Evolutionary conservation across 2,797 vertebrate species (phyloP), one percentile per base, ranked within the genome.

Genomic region (Falco cherrug): DNA sequence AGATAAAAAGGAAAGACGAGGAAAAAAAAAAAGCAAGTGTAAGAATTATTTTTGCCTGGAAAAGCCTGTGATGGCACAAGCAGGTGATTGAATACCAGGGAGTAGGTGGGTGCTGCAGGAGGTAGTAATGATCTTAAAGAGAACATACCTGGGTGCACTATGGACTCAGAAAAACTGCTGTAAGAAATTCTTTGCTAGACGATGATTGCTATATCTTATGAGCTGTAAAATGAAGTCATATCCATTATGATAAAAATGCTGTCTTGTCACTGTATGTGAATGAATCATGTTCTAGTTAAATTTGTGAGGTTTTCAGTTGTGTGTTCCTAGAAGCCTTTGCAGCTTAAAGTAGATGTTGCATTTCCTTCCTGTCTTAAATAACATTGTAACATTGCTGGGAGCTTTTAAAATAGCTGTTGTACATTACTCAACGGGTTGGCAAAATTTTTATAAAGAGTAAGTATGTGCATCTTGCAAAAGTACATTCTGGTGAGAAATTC

Each of bases 361-460:
- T 47, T 87, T 86, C 84, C 77, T 78, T 84, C 73, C 45, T 56
- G 28, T 21, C 57, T 35, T 59, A 51, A 81, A 41, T 16, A 56
- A 18, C 3, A 0, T 3, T 10, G 25, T 17, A 31, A 19, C 0
- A 9, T 17, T 26, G 26, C 67, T 43, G 69, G 21, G 61, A 63
- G n/a, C 48, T 61, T 76, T 79, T 45, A 50, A 74, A 81, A 24
- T 16, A 57, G 57, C 50, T 39, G 25, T 37, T n/a, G 47, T 45
- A 29, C 6, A 0, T 61, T 48, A 35, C 13, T 33, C 26, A 48
- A 6, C 3, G n/a, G 13, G 11, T 20, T 59, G 33, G 45, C 53
- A 68, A 53, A 13, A 16, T 20, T 75, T 56, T 63, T 31, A 28
- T 54, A 41, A 68, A 29, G 45, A 63, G 6, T 63, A 64, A 79